Base-by-base conservation (phyloP, 2,797 vertebrate genomes). In the Crenichthys baileyi region DNA sequence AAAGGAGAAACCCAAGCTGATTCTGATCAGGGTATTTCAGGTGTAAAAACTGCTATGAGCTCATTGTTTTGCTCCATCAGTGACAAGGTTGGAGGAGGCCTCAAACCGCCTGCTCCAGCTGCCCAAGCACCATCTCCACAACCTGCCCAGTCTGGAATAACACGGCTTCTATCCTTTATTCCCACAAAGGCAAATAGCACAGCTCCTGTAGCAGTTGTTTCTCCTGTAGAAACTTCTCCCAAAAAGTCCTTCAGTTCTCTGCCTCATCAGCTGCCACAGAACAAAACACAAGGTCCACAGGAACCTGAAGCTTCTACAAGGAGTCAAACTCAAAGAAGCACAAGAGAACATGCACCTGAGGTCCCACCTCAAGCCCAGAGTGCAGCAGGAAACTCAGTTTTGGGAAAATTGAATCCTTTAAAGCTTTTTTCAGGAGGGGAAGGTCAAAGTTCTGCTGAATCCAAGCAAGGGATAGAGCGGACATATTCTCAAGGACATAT, bases 1-100 rank as follows among this genome's bases (percentile, higher is more conserved):
- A 91, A 36, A 87, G 87, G 39, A 68, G 93, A 95, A 78, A 68
- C 73, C 24, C 86, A 87, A 26, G 48, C 72, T 75, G 41, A 88
- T 71, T 79, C 88, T 63, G 91, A 93, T 67, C 92, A 91, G 48
- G 93, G 90, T 22, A 85, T 91, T 83, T 92, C 94, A 71, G 96
- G 95, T 74, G 93, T 98, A 41, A 98, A 97, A 94, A 96, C 92
- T 94, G 95, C 96, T 1, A 90, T 98, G 90, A 97, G 92, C 85
- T 98, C 96, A 75, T 95, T 99, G 41, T 95, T 96, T 89, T 94
- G 86, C 87, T 95, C 95, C 76, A 88, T 99, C 41, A 96, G 97
- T 1, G 97, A 97, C 87, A 97, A 94, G 92, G 95, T 99, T 53
- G 95, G 95, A 65, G 95, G 94, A 71, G 88, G 93, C 70, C 93